Percentiles rank a stretch among this genome's conserved stretches.
phyloP scores from a whole-genome alignment of 2,888 invertebrate species.

The Halictus ligatus region DNA sequence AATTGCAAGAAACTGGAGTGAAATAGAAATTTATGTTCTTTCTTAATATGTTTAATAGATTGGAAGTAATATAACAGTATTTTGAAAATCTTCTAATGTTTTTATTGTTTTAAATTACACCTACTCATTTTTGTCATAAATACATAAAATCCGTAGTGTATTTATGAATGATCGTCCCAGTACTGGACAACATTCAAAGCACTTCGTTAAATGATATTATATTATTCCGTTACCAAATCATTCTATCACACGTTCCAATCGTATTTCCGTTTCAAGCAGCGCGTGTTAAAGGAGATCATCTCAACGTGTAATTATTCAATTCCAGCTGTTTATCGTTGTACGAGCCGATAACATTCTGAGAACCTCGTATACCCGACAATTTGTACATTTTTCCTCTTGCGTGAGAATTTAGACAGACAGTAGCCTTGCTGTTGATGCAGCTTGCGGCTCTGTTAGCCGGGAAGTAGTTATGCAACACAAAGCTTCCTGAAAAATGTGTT shows the following conservation, averaged over 20 bases:
- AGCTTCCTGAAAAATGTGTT: slow-evolving; percentile 14
- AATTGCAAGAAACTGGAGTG: no score
- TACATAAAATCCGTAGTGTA: no score
- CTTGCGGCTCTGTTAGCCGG: slow-evolving; percentile 1
- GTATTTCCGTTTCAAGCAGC: neutral
- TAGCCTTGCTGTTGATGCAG: neutral
- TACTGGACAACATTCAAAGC: neutral
- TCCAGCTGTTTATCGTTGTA: neutral
- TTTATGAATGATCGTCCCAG: neutral
- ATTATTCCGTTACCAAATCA: neutral
- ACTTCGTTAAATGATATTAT: neutral
- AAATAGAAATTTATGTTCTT: no score
- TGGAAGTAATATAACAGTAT: no score
- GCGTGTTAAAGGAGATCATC: neutral
- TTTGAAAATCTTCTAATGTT: no score
- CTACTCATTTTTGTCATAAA: no score
- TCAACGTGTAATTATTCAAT: slow-evolving; percentile 6
- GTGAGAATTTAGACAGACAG: neutral
- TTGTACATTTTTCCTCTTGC: neutral
- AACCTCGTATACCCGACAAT: neutral
- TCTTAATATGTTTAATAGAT: no score
- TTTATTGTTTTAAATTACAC: no score
- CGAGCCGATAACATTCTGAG: neutral
- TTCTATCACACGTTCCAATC: neutral
- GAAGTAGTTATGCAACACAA: slow-evolving; percentile 20